Evolutionary conservation across 2,888 invertebrate species (phyloP).

Genomic region (Ochropleura leucogaster): DNA sequence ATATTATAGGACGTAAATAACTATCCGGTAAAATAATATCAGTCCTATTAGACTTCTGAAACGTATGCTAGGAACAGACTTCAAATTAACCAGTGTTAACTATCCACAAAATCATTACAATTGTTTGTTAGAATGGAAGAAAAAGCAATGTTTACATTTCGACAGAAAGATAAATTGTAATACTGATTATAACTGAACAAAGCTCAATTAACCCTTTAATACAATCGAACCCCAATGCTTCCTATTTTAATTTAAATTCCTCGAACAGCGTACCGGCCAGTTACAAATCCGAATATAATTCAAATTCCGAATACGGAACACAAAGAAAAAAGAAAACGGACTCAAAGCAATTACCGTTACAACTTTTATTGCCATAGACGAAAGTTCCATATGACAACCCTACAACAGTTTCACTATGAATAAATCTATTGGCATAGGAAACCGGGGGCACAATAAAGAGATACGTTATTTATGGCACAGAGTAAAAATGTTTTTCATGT

Average conservation of each 20-base stretch:
- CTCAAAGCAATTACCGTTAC: constrained; percentile 61
- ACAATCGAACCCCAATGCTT: constrained; percentile 7
- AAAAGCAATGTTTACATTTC: too few relatives aligned
- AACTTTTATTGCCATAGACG: constrained; percentile 64
- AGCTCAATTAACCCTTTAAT: constrained; percentile 16
- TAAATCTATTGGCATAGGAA: constrained; percentile 72
- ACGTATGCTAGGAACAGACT: too few relatives aligned
- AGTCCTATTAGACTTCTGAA: too few relatives aligned
- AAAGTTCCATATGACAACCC: constrained; percentile 55
- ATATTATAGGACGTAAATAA: too few relatives aligned
- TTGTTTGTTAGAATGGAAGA: too few relatives aligned
- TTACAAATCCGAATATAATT: constrained; percentile 14
- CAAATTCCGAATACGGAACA: constrained; percentile 35
- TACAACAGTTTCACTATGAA: constrained; percentile 68
- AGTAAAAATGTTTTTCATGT: constrained; percentile 76
- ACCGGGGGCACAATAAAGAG: constrained; percentile 70
- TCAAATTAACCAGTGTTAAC: too few relatives aligned
- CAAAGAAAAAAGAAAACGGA: constrained; percentile 32
- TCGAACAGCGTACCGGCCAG: constrained; percentile 14
- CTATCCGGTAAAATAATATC: too few relatives aligned
- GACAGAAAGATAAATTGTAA: neutral
- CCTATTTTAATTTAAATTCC: constrained; percentile 30
- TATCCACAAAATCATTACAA: too few relatives aligned
- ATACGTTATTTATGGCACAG: constrained; percentile 73
- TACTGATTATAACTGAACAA: neutral